Evolutionary conservation across 2,113 vertebrate genomes (phyloP), one percentile per base, ranked within the genome.

Genomic region (Axis porcinus): DNA sequence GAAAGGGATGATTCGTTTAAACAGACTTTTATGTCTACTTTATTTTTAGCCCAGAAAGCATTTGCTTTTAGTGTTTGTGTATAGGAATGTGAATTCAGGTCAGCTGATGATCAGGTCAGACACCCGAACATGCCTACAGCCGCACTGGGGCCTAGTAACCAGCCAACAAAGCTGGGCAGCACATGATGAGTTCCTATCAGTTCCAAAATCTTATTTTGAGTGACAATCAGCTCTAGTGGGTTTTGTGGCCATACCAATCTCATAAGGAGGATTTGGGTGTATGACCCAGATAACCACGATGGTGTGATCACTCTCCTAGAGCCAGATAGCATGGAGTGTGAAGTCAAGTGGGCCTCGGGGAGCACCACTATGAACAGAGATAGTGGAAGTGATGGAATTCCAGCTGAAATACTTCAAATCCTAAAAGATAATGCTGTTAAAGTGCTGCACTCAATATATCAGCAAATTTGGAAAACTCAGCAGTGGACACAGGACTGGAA

Each of bases 21-120:
- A 91, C 54, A 89, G 62, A 86, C 50, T 97, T 94, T 94, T 62
- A 81, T 97, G 82, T 95, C 89, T 36, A 45, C 36, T 95, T 94
- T 96, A 94, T 97, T 96, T 98, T 97, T 78, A 97, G 88, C 79
- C 14, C 91, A 50, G 89, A 92, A 96, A 93, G 57, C 47, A 55
- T 87, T 96, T 96, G 94, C 91, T 97, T 94, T 95, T 64, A 25
- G 45, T 91, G 47, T 92, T 94, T 74, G 58, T 85, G 28, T 83
- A 30, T 50, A 86, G 15, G 83, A 91, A 87, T 67, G 78, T 93
- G 81, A 91, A 52, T 52, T 89, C 57, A 58, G 86, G 95, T 94
- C 89, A 87, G 93, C 74, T 92, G 96, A 85, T 27, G 86, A 40
- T 70, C 30, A 27, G 28, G 36, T 30, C 43, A 86, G 94, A 67